Conservation (phyloP, 2,113 vertebrate genomes). For the Chamaea fasciata region DNA sequence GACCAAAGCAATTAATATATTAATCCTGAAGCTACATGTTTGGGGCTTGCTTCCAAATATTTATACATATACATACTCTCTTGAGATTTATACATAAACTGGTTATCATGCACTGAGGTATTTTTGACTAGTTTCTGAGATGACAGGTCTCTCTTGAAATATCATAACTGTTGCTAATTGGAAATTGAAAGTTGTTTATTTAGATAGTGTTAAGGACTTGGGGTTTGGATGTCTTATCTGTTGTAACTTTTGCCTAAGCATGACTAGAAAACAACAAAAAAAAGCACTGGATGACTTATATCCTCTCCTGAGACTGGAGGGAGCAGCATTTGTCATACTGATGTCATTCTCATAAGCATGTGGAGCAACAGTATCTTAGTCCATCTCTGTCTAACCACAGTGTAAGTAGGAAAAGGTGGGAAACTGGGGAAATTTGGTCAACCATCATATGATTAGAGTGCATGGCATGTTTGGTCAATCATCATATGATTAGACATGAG, state of each 20-base stretch:
- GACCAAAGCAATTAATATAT: neutral
- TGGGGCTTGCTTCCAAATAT: neutral
- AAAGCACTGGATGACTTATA: neutral
- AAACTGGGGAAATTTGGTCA: neutral
- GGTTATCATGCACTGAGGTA: neutral
- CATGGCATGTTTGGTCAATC: neutral
- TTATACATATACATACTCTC: neutral
- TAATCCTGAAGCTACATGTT: neutral
- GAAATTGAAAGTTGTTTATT: neutral
- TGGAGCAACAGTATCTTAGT: fast-evolving
- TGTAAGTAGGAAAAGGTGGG: neutral
- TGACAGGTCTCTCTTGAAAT: neutral
- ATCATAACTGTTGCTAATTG: neutral
- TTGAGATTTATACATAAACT: neutral
- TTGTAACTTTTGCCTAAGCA: neutral
- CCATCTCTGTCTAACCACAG: neutral
- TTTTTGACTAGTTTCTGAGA: neutral
- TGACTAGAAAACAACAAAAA: neutral
- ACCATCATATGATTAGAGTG: neutral
- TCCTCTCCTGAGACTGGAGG: neutral
- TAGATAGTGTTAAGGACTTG: neutral
- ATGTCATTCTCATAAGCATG: neutral
- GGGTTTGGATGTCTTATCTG: neutral
- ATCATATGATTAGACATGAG: neutral
- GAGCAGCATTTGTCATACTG: neutral